Percentiles rank a stretch among this genome's conserved stretches.
These are phyloP conservation scores for Bostrychus sinensis DNA, from an alignment of 2,113 vertebrate genomes.

Conservation along the genomic window DNA sequence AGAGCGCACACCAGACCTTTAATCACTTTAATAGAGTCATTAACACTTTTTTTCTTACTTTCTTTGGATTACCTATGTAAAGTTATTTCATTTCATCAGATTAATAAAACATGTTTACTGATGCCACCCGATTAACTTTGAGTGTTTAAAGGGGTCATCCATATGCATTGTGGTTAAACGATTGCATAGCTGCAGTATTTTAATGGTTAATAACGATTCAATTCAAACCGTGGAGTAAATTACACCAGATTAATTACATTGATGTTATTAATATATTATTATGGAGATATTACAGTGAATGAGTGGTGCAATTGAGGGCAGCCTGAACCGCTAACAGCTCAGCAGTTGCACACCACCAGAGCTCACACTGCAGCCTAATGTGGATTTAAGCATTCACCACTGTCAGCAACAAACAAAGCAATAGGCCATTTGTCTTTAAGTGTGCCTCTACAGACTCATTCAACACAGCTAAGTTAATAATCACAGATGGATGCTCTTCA, in stretches of 20 bases:
- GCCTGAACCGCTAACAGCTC: slow-evolving; percentile 45
- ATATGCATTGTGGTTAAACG: slow-evolving; percentile 17
- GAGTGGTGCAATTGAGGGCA: slow-evolving; percentile 36
- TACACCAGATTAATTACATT: slow-evolving; percentile 44
- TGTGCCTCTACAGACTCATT: slow-evolving; percentile 49
- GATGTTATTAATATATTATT: slow-evolving; percentile 46
- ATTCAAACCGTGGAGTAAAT: slow-evolving; percentile 33
- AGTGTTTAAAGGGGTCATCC: slow-evolving; percentile 14
- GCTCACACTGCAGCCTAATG: slow-evolving; percentile 57
- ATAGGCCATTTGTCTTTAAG: slow-evolving; percentile 59
- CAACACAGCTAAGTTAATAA: slow-evolving; percentile 61
- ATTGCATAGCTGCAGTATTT: slow-evolving; percentile 35
- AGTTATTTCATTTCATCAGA: no score
- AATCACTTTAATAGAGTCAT: no score
- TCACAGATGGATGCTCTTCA: slow-evolving; percentile 62
- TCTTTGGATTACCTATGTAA: no score
- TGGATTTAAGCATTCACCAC: slow-evolving; percentile 56
- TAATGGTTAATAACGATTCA: slow-evolving; percentile 50
- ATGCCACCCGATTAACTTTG: slow-evolving; percentile 27
- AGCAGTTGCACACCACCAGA: slow-evolving; percentile 35
- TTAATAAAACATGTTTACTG: no score
- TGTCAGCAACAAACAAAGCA: slow-evolving; percentile 48
- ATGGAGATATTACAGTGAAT: slow-evolving; percentile 33
- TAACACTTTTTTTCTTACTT: no score
- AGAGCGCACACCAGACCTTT: no score